Evolutionary conservation across 2,888 invertebrate species (phyloP).

Genomic region (Aphrophora alni): DNA sequence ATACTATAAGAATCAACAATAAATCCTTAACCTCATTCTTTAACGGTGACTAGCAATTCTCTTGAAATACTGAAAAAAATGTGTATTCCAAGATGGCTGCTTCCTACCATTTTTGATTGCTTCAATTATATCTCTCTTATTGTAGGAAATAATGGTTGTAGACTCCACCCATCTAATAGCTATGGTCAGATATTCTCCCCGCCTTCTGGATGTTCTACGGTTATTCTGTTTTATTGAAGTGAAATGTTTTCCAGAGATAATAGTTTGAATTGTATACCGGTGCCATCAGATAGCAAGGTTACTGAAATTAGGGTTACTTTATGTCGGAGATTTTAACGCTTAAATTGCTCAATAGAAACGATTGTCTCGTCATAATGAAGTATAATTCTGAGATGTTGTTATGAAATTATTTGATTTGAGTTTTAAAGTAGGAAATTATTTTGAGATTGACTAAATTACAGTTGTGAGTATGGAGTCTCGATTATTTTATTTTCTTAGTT

Average conservation of each 20-base stretch:
- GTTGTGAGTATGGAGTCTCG: too few relatives aligned
- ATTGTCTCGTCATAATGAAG: background rate
- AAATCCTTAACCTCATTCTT: too few relatives aligned
- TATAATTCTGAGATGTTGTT: background rate
- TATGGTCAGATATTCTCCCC: constrained; percentile 1
- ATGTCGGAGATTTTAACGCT: background rate
- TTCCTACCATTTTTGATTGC: constrained; percentile 31
- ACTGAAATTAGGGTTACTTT: background rate
- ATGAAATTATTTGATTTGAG: too few relatives aligned
- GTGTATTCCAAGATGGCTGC: background rate
- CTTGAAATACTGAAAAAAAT: background rate
- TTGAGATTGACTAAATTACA: too few relatives aligned
- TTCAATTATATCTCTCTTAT: constrained; percentile 32
- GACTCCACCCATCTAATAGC: constrained; percentile 28
- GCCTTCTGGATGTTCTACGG: background rate
- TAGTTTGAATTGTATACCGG: background rate
- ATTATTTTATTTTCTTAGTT: too few relatives aligned
- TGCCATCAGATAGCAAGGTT: background rate
- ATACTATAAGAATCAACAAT: too few relatives aligned
- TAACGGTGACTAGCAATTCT: background rate
- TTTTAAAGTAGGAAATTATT: too few relatives aligned
- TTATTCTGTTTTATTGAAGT: background rate
- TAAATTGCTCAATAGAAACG: background rate
- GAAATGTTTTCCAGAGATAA: background rate
- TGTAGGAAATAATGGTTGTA: constrained; percentile 27